Conservation (phyloP, 2,113 vertebrate genomes). For the Carettochelys insculpta region DNA sequence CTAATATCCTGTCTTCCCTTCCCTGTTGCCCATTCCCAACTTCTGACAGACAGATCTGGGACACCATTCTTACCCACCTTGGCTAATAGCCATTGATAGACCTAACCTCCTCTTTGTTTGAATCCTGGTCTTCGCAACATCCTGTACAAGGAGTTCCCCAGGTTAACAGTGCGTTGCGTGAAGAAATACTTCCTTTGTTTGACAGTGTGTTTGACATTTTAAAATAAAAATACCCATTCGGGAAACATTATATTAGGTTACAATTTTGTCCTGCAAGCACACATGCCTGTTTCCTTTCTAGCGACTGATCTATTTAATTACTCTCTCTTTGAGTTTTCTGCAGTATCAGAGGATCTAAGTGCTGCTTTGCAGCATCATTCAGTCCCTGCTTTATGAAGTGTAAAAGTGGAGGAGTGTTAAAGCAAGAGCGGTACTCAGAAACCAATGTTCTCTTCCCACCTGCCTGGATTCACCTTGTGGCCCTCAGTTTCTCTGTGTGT, state of each 20-base stretch:
- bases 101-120: no score
- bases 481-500: neutral
- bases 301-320: neutral
- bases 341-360: neutral
- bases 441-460: neutral
- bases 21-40: no score
- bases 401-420: neutral
- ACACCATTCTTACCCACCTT: no score
- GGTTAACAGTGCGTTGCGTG: no score
- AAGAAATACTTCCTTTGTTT: no score
- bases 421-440: neutral
- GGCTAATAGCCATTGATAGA: no score
- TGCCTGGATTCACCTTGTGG: neutral
- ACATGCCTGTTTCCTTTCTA: neutral
- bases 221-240: neutral
- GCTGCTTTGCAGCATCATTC: neutral
- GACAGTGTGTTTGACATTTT: neutral
- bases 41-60: no score
- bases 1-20: no score
- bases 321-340: conserved; percentile 1
- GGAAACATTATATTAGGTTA: neutral
- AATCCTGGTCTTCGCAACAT: no score
- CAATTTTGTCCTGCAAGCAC: neutral
- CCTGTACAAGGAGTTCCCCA: no score
- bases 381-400: neutral